Conservation (phyloP, 1,140 invertebrate genomes). For the Formica selysi region DNA sequence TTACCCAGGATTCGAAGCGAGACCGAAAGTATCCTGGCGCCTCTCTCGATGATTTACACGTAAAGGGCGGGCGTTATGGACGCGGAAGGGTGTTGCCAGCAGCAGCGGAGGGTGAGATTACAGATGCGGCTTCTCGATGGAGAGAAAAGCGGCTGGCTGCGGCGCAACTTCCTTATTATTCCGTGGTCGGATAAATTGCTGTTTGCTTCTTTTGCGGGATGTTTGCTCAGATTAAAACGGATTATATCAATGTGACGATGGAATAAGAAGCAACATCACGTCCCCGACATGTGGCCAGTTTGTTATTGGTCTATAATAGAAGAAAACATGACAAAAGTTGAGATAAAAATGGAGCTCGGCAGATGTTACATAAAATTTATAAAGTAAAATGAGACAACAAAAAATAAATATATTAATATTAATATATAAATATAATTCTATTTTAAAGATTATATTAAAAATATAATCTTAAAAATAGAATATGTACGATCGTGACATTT, state of each 20-base stretch:
- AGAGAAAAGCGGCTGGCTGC: neutral
- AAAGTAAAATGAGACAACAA: no score
- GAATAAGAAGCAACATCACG: slow-evolving; percentile 11
- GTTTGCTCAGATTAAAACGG: slow-evolving; percentile 75
- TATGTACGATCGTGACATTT: neutral
- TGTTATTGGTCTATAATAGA: neutral
- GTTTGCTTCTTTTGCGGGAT: slow-evolving; percentile 80
- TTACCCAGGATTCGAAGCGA: slow-evolving; percentile 79
- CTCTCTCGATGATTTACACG: slow-evolving; percentile 78
- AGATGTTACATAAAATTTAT: neutral
- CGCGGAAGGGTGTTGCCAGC: slow-evolving; percentile 33
- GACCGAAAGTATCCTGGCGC: slow-evolving; percentile 79
- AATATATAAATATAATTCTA: no score
- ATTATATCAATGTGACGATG: slow-evolving; percentile 24
- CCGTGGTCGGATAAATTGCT: slow-evolving; percentile 77
- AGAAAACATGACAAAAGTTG: slow-evolving; percentile 8
- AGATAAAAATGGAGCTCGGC: neutral
- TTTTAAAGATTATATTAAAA: no score
- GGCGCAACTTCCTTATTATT: slow-evolving; percentile 80
- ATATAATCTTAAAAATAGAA: no score
- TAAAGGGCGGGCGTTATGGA: slow-evolving; percentile 66
- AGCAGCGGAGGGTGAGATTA: neutral
- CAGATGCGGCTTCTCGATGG: neutral
- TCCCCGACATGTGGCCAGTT: slow-evolving; percentile 54
- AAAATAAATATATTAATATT: no score